Conservation (phyloP, 35 echinoderm and acorn worm genomes). For the Eucidaris tribuloides region DNA sequence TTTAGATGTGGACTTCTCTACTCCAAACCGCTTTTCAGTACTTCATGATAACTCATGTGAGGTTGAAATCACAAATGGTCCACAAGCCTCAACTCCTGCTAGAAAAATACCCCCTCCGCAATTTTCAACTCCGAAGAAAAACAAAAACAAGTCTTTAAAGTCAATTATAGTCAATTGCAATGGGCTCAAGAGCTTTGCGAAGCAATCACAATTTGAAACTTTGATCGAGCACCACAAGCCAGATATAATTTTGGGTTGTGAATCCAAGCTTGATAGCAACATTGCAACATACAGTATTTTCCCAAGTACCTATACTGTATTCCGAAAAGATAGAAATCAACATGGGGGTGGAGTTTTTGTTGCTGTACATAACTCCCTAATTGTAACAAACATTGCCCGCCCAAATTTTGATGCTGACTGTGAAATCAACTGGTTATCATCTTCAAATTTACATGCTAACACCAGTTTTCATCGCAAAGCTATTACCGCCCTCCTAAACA, state of each 20-base stretch:
- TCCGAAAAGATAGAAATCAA: slow-evolving; percentile 30
- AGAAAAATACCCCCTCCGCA: no score
- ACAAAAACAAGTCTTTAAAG: neutral
- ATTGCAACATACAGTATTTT: slow-evolving; percentile 22
- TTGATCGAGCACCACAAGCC: slow-evolving; percentile 20
- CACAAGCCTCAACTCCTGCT: neutral
- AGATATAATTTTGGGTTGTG: slow-evolving; percentile 43
- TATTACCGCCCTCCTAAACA: no score
- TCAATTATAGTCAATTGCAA: neutral
- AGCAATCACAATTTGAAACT: neutral
- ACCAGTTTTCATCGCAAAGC: no score
- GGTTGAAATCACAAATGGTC: neutral
- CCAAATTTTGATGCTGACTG: neutral
- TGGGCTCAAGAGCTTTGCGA: neutral
- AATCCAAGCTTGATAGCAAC: slow-evolving; percentile 25
- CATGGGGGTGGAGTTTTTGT: slow-evolving; percentile 42
- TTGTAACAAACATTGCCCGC: neutral
- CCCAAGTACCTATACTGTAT: slow-evolving; percentile 22
- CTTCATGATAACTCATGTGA: neutral
- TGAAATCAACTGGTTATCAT: slow-evolving; percentile 39
- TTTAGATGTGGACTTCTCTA: neutral
- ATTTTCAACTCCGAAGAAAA: neutral
- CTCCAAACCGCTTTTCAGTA: neutral
- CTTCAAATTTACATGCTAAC: no score
- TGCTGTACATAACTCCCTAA: slow-evolving; percentile 17